Percentiles rank a stretch among this genome's conserved stretches.
phyloP scores from a whole-genome alignment of 2,888 invertebrate species.

The Gisinianus flammeolus region DNA sequence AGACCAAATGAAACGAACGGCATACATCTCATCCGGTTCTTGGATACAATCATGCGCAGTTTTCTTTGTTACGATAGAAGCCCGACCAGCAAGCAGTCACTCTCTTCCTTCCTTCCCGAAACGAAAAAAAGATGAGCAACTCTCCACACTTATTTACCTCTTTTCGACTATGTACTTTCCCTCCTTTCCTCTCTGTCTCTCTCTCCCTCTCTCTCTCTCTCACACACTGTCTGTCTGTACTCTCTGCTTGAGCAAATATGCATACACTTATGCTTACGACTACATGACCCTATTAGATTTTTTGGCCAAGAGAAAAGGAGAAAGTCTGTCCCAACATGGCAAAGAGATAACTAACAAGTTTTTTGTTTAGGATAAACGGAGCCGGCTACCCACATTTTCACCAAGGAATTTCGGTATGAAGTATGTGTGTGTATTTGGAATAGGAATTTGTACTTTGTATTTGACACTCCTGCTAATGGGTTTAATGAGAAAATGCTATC shows the following conservation, averaged over 20 bases:
- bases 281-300: neutral
- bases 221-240: neutral
- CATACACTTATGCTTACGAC: neutral
- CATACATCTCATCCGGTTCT: conserved; percentile 35
- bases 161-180: conserved; percentile 1
- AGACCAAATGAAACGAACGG: neutral
- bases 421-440: no score
- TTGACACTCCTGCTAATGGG: no score
- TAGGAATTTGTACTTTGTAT: no score
- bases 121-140: conserved; percentile 36
- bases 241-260: neutral
- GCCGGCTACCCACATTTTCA: neutral
- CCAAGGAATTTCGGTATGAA: neutral
- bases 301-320: neutral
- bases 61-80: conserved; percentile 26
- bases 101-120: conserved; percentile 32
- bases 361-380: neutral
- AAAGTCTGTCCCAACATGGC: neutral
- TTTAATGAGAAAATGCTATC: no score
- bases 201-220: conserved; percentile 1
- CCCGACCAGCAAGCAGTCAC: conserved; percentile 21
- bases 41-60: conserved; percentile 38
- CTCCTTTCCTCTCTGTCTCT: neutral
- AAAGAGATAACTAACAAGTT: neutral
- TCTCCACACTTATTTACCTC: conserved; percentile 35